A percentile compares a stretch with the other conserved stretches of the same genome.
Evolutionary conservation across 2,113 vertebrate genomes (phyloP).

Genomic region (Epinephelus moara): DNA sequence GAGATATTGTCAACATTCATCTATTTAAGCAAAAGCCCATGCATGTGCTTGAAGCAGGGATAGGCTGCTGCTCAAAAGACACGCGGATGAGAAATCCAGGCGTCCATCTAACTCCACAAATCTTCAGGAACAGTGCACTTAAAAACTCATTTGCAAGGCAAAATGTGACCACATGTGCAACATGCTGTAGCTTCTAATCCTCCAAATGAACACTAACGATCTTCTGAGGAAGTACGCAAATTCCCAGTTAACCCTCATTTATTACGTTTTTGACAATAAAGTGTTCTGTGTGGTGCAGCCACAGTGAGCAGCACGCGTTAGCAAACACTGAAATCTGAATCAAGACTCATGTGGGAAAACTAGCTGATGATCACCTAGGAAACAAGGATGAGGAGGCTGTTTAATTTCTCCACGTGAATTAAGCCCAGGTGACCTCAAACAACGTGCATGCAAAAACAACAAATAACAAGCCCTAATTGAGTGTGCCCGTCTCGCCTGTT

Average conservation of each 20-base stretch:
- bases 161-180: constrained; percentile 13
- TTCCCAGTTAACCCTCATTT: constrained; percentile 32
- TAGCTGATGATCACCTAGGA: constrained; percentile 71
- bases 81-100: not conserved
- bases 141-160: constrained; percentile 9
- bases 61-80: not conserved
- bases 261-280: constrained; percentile 29
- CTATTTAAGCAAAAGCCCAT: not conserved
- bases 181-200: not conserved
- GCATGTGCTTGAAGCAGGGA: not conserved
- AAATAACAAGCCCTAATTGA: constrained; percentile 55
- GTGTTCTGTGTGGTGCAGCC: constrained; percentile 26
- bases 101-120: not conserved
- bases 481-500: constrained; percentile 30
- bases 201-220: constrained; percentile 48
- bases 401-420: constrained; percentile 57
- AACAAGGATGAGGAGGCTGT: constrained; percentile 70
- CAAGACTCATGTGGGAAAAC: constrained; percentile 51
- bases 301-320: constrained; percentile 41
- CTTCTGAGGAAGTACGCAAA: constrained; percentile 18
- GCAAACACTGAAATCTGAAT: constrained; percentile 56
- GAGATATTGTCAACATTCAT: not conserved
- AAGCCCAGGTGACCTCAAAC: constrained; percentile 71
- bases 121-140: not conserved
- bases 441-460: constrained; percentile 27